Conservation (phyloP, 1,140 invertebrate species). For the Sycophila sp. region DNA sequence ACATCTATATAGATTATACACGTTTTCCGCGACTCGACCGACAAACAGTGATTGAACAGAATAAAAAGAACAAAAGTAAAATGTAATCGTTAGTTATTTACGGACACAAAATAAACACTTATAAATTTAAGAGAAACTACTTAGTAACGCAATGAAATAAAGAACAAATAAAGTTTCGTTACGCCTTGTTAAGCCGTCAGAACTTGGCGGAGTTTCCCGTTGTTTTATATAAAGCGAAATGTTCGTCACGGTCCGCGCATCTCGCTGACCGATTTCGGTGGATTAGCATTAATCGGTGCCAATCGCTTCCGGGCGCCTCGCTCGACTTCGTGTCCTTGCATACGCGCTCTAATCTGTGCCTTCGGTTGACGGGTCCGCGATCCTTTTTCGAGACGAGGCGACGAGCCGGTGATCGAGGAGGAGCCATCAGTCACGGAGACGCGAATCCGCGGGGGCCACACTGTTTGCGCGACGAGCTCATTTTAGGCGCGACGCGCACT, state of each 20-base stretch:
- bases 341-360: constrained; percentile 47
- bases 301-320: constrained; percentile 36
- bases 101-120: too few species aligned
- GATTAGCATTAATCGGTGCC: constrained; percentile 60
- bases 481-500: constrained; percentile 39
- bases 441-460: constrained; percentile 50
- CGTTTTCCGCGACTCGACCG: too few species aligned
- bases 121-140: too few species aligned
- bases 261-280: constrained; percentile 36
- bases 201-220: too few species aligned
- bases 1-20: too few species aligned
- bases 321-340: constrained; percentile 54
- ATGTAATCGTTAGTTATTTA: too few species aligned
- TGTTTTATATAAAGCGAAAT: too few species aligned
- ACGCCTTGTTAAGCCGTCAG: too few species aligned
- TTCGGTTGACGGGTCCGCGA: background rate
- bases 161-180: too few species aligned
- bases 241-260: background rate
- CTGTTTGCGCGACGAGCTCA: constrained; percentile 51
- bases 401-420: constrained; percentile 57
- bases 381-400: constrained; percentile 41
- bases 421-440: constrained; percentile 60
- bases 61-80: too few species aligned
- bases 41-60: too few species aligned
- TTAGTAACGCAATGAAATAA: too few species aligned